A percentile compares a stretch with the other conserved stretches of the same genome.
Conservation (phyloP, 2,797 vertebrate species). For the Podarcis lilfordi region DNA sequence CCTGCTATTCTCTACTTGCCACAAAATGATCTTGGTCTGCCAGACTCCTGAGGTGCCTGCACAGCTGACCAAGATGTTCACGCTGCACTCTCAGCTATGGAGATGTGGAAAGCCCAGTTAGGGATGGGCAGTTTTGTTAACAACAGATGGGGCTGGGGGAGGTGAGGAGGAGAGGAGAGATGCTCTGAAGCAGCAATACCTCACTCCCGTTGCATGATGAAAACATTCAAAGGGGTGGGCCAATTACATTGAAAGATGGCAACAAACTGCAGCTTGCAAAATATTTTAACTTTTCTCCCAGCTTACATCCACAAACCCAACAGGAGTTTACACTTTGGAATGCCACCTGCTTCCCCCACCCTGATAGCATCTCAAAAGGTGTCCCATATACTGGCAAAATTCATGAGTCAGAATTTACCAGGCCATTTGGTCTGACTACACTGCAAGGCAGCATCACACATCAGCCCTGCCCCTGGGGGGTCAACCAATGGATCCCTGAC, state of each 20-base stretch:
- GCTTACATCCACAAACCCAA: not conserved
- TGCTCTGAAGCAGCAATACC: not conserved
- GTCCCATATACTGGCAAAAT: not conserved
- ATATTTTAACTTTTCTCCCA: not conserved
- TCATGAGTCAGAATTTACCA: not conserved
- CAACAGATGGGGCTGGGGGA: not conserved
- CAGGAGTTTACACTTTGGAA: not conserved
- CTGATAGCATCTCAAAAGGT: not conserved
- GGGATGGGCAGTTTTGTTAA: not conserved
- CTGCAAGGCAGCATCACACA: not conserved
- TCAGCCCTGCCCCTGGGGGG: not conserved
- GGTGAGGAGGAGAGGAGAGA: not conserved
- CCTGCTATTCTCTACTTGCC: not conserved
- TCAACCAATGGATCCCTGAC: not conserved
- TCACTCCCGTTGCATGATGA: not conserved
- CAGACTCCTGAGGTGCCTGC: not conserved
- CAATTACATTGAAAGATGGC: not conserved
- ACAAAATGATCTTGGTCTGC: not conserved
- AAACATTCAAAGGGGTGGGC: not conserved
- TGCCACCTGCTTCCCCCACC: not conserved
- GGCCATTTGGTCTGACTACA: not conserved
- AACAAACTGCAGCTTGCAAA: not conserved
- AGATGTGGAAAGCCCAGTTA: no score
- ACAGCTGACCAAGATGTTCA: not conserved
- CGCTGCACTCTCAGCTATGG: not conserved